Evolutionary conservation across 2,888 invertebrate genomes (phyloP).

Genomic region (Lapara coniferarum): DNA sequence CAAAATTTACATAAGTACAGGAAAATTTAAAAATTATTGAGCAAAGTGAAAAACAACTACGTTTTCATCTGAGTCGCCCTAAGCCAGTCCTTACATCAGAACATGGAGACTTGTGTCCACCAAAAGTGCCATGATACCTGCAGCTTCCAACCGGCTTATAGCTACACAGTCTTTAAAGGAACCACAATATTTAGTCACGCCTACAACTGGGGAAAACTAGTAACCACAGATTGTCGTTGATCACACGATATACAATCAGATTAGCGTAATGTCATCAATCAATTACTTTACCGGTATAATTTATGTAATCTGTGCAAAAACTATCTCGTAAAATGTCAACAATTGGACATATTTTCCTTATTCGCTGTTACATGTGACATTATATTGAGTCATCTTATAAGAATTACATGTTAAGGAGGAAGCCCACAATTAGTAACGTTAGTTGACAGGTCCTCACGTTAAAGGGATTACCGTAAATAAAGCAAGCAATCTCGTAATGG

Average conservation of each 20-base stretch:
- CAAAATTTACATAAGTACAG: not conserved
- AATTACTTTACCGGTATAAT: too few species aligned
- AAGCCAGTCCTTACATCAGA: too few species aligned
- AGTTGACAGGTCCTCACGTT: not conserved
- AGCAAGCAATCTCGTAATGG: not conserved
- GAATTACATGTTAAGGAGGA: constrained; percentile 1
- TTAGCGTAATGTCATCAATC: too few species aligned
- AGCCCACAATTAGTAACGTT: constrained; percentile 3
- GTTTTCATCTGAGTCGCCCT: too few species aligned
- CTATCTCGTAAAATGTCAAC: not conserved
- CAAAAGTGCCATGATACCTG: too few species aligned
- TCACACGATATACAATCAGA: not conserved
- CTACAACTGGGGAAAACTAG: too few species aligned
- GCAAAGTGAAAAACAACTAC: too few species aligned
- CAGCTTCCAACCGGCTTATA: too few species aligned
- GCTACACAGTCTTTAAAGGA: too few species aligned
- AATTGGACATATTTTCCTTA: constrained; percentile 4
- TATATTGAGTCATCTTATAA: constrained; percentile 14
- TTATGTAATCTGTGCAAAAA: constrained; percentile 7
- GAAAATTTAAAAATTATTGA: not conserved
- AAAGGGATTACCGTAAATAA: not conserved
- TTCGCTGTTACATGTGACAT: not conserved
- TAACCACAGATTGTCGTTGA: too few species aligned
- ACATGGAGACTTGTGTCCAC: too few species aligned
- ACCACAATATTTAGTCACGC: too few species aligned